Evolutionary conservation across 2,113 vertebrate genomes (phyloP).

Genomic region (Chaenogobius annularis): DNA sequence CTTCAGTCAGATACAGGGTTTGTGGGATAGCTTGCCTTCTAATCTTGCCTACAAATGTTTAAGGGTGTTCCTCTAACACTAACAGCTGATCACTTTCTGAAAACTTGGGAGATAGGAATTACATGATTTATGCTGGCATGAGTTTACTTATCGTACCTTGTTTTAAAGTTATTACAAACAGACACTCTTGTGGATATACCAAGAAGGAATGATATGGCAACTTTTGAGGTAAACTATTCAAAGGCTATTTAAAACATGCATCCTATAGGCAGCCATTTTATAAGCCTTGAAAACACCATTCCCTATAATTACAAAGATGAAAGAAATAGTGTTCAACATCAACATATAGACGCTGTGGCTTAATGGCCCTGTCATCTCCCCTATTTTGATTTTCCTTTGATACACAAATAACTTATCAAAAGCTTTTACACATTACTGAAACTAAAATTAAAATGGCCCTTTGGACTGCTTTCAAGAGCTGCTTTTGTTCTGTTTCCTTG

Average conservation of each 20-base stretch:
- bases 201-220: not conserved
- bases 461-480: not conserved
- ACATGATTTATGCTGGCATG: not conserved
- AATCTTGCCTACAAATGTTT: slow-evolving; percentile 61
- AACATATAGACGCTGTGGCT: not conserved
- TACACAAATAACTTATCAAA: slow-evolving; percentile 10
- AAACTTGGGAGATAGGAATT: slow-evolving; percentile 29
- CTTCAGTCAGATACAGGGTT: slow-evolving; percentile 38
- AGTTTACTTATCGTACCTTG: not conserved
- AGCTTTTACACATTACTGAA: not conserved
- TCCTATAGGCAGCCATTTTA: not conserved
- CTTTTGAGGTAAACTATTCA: not conserved
- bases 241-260: not conserved
- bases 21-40: slow-evolving; percentile 58
- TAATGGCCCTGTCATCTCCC: slow-evolving; percentile 2
- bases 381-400: not conserved
- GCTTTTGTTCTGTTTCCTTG: not conserved
- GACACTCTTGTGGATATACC: not conserved
- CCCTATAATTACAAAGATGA: not conserved
- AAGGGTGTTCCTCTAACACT: slow-evolving; percentile 56
- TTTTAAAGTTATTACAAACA: not conserved
- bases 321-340: slow-evolving; percentile 4
- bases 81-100: not conserved
- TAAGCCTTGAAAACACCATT: not conserved
- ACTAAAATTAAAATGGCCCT: slow-evolving; percentile 7